Base-by-base conservation (phyloP, 2,888 invertebrate species). In the Mythimna loreyi region DNA sequence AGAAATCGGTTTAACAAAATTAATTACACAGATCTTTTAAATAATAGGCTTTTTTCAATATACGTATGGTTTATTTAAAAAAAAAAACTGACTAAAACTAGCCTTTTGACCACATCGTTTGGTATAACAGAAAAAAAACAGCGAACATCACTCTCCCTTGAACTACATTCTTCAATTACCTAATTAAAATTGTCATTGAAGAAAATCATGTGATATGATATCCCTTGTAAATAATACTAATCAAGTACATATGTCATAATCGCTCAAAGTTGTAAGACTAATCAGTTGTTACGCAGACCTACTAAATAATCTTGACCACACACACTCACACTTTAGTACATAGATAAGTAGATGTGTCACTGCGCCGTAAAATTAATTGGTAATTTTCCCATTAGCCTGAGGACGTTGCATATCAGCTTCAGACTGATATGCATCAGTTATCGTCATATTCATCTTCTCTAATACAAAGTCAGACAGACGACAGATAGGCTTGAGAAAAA, bases 211-310 rank as follows among this genome's bases (percentile, higher is more conserved):
- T 9, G 74, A 49, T 75, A 36, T 56, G 55, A 61, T 68, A 60
- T 30, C 9, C 8, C 43, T 36, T 59, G 33, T 28, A 49, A 36
- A n/a, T n/a, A 45, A 49, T 72, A 40, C 40, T 75, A 53, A 59
- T 75, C 33, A 43, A 36, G 36, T 72, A n/a, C n/a, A n/a, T n/a
- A 47, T 43, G 57, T 67, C 47, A 49, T 55, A 58, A 75, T 67
- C 25, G n/a, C 30, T 23, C 8, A 67, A 30, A 47, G 9, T 11
- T 36, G 19, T 36, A 53, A 53, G 3, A 56, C 50, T 75, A 50
- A 56, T 45, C 19, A 19, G 56, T 19, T 67, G 45, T 11, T 55
- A 33, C 49, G 36, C 36, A n/a, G 49, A 25, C 40, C 6, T n/a
- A 57, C 7, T 30, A 16, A 62, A 28, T 33, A 55, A 36, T 67